Base-by-base conservation (phyloP, 2,888 invertebrate species). In the Noctua pronuba region DNA sequence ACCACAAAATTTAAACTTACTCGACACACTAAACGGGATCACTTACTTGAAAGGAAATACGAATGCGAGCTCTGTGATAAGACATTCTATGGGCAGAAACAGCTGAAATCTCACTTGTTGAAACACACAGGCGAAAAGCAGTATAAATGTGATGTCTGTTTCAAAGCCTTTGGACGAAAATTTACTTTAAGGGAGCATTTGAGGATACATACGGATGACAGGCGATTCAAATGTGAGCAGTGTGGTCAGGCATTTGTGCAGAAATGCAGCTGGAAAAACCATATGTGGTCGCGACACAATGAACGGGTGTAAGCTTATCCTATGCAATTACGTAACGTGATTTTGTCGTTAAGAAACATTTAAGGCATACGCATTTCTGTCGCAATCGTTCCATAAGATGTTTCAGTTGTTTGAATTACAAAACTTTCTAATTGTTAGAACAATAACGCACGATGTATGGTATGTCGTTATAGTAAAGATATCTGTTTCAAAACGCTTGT, bases 241-340 rank as follows among this genome's bases (percentile, higher is more conserved):
- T 88, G 89, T 62, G 84, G 75, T 0, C 82, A 86, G 28, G 77
- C 86, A 0, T 88, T 88, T 46, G 82, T 88, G 21, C 88, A 88
- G 31, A 88, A 88, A 69, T 87, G 88, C n/a, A 87, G 84, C 35
- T 88, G 84, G 88, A 88, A 82, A 49, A 82, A 74, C 62, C 88
- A 88, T 66, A 86, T 88, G 89, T 73, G 80, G 46, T 65, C 86
- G 11, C 79, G 75, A 28, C 88, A 88, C 41, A 82, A 79, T 10
- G 76, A 85, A 60, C 64, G 58, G 2, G 65, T 79, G 31, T 72
- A 58, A 41, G 8, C 16, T 28, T 65, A 24, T 35, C 4, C 6
- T 35, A 5, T 28, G 55, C 11, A 62, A 35, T 62, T 35, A 21
- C 13, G 38, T 24, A 24, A 64, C 24, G 24, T 64, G 35, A 64